Evolutionary conservation across 1,140 invertebrate genomes (phyloP).

Genomic region (Musca vetustissima): DNA sequence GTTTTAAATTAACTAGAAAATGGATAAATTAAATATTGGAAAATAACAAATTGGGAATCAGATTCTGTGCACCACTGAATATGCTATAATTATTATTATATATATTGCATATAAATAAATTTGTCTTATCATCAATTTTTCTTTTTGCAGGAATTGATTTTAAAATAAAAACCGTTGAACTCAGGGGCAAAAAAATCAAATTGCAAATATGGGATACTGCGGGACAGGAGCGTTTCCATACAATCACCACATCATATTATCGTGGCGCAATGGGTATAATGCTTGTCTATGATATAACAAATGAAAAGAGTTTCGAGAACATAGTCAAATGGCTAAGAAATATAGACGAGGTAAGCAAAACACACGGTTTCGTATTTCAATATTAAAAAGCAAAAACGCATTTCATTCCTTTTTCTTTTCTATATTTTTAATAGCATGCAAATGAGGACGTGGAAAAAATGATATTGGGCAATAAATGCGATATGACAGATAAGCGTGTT

Average conservation of each 20-base stretch:
- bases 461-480: conserved; percentile 99
- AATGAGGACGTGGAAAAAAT: conserved; percentile 99
- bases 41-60: no score
- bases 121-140: neutral
- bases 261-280: conserved; percentile 98
- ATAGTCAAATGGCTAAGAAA: conserved; percentile 98
- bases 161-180: conserved; percentile 97
- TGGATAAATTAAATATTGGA: no score
- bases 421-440: conserved; percentile 73
- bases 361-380: neutral
- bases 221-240: conserved; percentile 94
- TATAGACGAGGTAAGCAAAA: conserved; percentile 81
- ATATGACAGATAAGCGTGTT: conserved; percentile 96
- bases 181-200: conserved; percentile 97
- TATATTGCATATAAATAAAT: no score
- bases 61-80: no score
- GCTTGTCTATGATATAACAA: conserved; percentile 98
- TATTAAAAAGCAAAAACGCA: neutral
- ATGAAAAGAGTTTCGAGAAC: conserved; percentile 98
- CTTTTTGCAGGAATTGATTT: conserved; percentile 90
- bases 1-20: neutral
- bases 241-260: conserved; percentile 97
- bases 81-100: no score
- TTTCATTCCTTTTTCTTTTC: neutral
- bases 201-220: conserved; percentile 92